Conservation (phyloP, 2,797 vertebrate species). For the Dromococcyx pavoninus region DNA sequence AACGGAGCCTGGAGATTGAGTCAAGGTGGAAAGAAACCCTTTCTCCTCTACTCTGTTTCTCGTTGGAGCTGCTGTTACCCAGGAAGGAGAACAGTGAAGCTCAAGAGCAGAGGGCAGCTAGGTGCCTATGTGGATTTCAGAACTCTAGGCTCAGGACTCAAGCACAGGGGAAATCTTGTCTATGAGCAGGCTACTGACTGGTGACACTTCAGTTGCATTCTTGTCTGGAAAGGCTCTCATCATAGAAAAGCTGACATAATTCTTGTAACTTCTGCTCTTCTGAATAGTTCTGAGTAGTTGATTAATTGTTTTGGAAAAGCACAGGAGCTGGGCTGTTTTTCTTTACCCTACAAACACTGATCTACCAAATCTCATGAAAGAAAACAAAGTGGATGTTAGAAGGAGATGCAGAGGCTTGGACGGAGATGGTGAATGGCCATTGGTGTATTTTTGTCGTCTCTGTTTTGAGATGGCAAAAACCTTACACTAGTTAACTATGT, state of each 20-base stretch:
- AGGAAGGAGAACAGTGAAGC: neutral
- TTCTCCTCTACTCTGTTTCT: neutral
- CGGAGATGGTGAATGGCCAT: neutral
- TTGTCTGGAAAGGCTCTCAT: neutral
- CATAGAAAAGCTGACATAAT: neutral
- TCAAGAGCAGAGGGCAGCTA: neutral
- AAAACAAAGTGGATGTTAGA: neutral
- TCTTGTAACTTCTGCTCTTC: neutral
- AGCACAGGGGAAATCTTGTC: neutral
- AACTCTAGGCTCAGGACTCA: neutral
- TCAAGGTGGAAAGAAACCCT: neutral
- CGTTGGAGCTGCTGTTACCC: neutral
- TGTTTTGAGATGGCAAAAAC: neutral
- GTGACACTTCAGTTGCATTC: neutral
- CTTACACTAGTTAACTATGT: neutral
- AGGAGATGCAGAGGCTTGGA: neutral
- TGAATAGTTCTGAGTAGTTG: neutral
- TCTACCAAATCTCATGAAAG: neutral
- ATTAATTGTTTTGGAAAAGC: neutral
- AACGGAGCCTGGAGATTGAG: neutral
- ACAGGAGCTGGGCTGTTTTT: neutral
- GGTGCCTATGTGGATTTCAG: neutral
- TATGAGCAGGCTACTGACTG: neutral
- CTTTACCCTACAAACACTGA: neutral
- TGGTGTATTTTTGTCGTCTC: neutral